Evolutionary conservation across 2,888 invertebrate genomes (phyloP), one percentile per base, ranked within the genome.

Genomic region (Mimas tiliae): DNA sequence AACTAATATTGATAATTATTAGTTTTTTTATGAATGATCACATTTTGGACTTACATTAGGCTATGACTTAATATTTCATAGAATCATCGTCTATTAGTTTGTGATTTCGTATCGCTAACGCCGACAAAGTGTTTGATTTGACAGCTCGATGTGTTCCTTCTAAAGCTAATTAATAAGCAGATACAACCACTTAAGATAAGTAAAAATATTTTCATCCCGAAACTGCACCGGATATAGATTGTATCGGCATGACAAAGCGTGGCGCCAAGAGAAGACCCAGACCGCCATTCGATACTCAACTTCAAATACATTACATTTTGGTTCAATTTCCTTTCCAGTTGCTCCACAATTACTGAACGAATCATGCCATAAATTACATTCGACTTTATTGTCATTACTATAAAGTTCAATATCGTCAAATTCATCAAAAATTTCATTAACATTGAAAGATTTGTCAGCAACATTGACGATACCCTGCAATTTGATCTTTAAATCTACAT

Each of bases 121-220:
- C 92, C 92, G 91, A 87, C 92, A 92, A 91, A 92, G 93, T 89
- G 90, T 90, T 87, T 85, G 83, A 85, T 91, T 87, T 91, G 93
- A 92, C 93, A 91, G 93, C 90, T 86, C 86, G 78, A 87, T 86
- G 82, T 88, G 87, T 89, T 87, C 88, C 87, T 82, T 84, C 86
- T 80, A 85, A 86, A 86, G 84, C 87, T 93, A 93, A 93, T 93
- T 93, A 93, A 93, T 93, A 92, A 93, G 86, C 92, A 93, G 93
- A 93, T 93, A 92, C 92, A 93, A 88, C 91, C 93, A 93, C 93
- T 93, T 93, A 91, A 91, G 93, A 93, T 93, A 92, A 92, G 90
- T 91, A 88, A 90, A 91, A 93, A 93, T 92, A 91, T 92, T 93
- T 93, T 91, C 92, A 91, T 91, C 92, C 92, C 89, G 85, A 93